These are phyloP conservation scores for Gopherus evgoodei DNA, from an alignment of 2,113 vertebrate species.

Conservation along the genomic window DNA sequence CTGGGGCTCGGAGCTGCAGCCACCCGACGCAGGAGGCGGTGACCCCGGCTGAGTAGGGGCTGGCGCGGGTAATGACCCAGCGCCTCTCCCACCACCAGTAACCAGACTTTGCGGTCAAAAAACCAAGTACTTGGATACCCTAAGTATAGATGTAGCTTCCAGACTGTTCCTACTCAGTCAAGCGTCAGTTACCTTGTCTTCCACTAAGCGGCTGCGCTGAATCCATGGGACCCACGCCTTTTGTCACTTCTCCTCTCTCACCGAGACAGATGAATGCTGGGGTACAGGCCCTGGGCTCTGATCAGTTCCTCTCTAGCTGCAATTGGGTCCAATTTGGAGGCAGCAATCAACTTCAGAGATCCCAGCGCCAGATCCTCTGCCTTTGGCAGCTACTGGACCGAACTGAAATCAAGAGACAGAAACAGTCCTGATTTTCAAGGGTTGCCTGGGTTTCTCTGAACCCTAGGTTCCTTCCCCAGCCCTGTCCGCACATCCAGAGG, in stretches of 20 bases:
- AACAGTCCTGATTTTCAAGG: too few relatives aligned
- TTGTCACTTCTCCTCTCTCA: background rate
- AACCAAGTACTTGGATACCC: too few relatives aligned
- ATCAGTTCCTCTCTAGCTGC: background rate
- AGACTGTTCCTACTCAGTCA: background rate
- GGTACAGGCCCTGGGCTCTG: background rate
- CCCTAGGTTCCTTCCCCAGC: too few relatives aligned
- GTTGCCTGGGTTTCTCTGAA: too few relatives aligned
- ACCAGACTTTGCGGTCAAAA: too few relatives aligned
- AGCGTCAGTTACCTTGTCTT: background rate
- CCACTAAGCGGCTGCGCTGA: background rate
- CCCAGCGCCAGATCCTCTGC: background rate
- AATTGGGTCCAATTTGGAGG: background rate
- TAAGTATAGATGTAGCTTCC: background rate
- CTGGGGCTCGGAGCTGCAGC: too few relatives aligned
- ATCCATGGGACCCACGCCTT: background rate
- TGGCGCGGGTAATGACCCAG: too few relatives aligned
- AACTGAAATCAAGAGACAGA: background rate
- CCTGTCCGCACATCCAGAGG: too few relatives aligned
- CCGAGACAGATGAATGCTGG: background rate
- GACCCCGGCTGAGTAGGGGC: too few relatives aligned
- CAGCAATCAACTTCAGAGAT: background rate
- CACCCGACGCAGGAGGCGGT: rapidly evolving
- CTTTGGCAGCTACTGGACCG: background rate
- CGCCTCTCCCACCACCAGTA: too few relatives aligned